Base-by-base conservation (phyloP, 92 coral and sea anemone species). In the Phenganax marumi region DNA sequence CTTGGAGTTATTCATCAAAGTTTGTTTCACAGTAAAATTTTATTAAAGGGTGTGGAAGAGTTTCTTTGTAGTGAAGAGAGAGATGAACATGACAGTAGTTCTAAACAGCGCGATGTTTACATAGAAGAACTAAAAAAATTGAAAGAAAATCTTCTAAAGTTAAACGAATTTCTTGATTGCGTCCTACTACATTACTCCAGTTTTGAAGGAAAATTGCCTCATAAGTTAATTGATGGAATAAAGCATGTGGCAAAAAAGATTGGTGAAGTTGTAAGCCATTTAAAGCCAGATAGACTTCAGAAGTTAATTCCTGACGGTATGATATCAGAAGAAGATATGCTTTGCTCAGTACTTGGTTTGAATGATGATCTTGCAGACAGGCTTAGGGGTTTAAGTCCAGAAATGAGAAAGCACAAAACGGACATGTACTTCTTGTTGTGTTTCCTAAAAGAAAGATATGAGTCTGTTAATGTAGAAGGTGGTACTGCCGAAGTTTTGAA, bases 221-320 rank as follows among this genome's bases (percentile, higher is more conserved):
- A 13, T 16, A 3, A 26, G 3, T 9, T 8, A 7, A n/a, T 77
- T 56, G 22, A 77, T 0, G 82, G 58, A 1, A 33, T 77, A 69
- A 77, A 77, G 58, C 82, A 53, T 47, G 19, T 39, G 7, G 55
- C 70, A 77, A 60, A 77, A 60, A 77, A 77, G 33, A 49, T 77
- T 48, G 5, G 11, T 17, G 48, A 77, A 60, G 68, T 22, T 17
- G 39, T 58, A 10, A 46, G 6, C 11, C 7, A 46, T 18, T 22
- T 77, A 23, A 77, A 77, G 9, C 55, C 82, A 25, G 89, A 90
- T 61, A 89, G 92, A 12, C 77, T 94, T 57, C 90, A 87, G 70
- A 88, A 86, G 12, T 87, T 94, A 47, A 60, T 60, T 60, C n/a
- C 66, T n/a, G n/a, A 60, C n/a, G n/a, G 22, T n/a, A 57, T 57